Conservation (phyloP, 2,113 vertebrate genomes). For the Neotragus moschatus region DNA sequence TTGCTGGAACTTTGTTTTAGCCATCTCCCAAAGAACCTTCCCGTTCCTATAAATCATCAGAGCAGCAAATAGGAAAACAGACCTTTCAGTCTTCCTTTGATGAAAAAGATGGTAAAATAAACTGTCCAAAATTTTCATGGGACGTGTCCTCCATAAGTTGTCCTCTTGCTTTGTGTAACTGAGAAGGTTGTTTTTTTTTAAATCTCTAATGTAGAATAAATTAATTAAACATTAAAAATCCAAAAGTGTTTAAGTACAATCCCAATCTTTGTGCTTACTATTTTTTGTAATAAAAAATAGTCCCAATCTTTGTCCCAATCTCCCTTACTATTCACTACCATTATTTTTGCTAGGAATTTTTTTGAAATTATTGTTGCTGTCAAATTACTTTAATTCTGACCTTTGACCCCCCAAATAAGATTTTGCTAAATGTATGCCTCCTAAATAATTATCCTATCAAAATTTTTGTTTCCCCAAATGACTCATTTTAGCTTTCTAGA, state of each 20-base stretch:
- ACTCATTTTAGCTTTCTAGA: not conserved
- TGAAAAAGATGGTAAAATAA: constrained; percentile 35
- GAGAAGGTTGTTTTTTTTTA: not conserved
- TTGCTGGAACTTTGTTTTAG: not conserved
- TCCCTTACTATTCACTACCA: not conserved
- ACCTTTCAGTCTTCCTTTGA: not conserved
- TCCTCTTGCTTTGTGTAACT: not conserved
- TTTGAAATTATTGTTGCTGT: not conserved
- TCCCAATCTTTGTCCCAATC: constrained; percentile 11
- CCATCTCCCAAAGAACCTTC: constrained; percentile 30
- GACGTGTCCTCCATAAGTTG: not conserved
- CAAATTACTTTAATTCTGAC: not conserved
- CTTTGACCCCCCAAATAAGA: not conserved
- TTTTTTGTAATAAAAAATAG: too few species aligned
- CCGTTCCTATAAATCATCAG: constrained; percentile 5
- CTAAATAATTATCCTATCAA: not conserved
- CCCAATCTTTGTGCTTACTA: too few species aligned
- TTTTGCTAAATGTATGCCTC: not conserved
- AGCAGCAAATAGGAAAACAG: not conserved
- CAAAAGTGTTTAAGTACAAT: not conserved
- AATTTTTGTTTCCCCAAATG: not conserved
- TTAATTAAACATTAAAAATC: not conserved
- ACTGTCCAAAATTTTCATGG: not conserved
- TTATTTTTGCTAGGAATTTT: not conserved
- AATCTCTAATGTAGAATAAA: not conserved